These are phyloP conservation scores for Nomada fabriciana DNA, from an alignment of 2,888 invertebrate genomes.

Conservation along the genomic window DNA sequence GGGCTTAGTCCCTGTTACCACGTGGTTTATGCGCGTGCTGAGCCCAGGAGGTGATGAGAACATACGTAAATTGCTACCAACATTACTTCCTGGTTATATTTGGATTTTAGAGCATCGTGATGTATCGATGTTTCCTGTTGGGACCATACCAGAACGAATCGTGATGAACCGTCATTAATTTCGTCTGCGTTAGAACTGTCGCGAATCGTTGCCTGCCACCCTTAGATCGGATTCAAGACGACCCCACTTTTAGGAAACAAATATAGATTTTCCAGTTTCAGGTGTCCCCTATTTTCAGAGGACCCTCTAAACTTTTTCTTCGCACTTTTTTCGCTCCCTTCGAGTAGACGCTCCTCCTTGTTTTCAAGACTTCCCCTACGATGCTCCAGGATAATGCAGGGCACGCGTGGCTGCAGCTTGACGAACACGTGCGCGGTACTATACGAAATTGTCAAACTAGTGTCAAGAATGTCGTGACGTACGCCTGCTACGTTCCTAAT, in stretches of 20 bases:
- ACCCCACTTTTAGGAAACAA: slow-evolving; percentile 23
- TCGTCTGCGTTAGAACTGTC: background rate
- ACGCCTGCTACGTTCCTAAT: slow-evolving; percentile 13
- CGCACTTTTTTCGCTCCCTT: background rate
- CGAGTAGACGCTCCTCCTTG: slow-evolving; percentile 1
- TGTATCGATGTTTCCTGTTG: no score
- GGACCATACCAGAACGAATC: slow-evolving; percentile 14
- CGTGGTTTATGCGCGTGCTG: slow-evolving; percentile 61
- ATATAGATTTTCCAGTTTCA: slow-evolving; percentile 41
- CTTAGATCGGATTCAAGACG: no score
- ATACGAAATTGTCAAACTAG: slow-evolving; percentile 35
- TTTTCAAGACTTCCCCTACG: slow-evolving; percentile 9
- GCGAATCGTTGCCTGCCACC: no score
- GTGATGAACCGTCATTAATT: slow-evolving; percentile 15
- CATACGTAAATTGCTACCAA: slow-evolving; percentile 54
- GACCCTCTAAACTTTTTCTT: background rate
- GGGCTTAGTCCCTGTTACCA: slow-evolving; percentile 54
- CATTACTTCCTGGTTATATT: slow-evolving; percentile 61
- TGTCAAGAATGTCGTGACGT: slow-evolving; percentile 1
- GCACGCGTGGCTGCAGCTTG: slow-evolving; percentile 51
- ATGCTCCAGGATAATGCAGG: slow-evolving; percentile 37
- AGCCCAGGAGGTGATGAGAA: slow-evolving; percentile 58
- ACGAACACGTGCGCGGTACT: slow-evolving; percentile 51
- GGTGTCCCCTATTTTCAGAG: slow-evolving; percentile 34
- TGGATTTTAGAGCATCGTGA: slow-evolving; percentile 30